phyloP scores from a whole-genome alignment of 1,140 invertebrate genomes.

The Drosophila willistoni region DNA sequence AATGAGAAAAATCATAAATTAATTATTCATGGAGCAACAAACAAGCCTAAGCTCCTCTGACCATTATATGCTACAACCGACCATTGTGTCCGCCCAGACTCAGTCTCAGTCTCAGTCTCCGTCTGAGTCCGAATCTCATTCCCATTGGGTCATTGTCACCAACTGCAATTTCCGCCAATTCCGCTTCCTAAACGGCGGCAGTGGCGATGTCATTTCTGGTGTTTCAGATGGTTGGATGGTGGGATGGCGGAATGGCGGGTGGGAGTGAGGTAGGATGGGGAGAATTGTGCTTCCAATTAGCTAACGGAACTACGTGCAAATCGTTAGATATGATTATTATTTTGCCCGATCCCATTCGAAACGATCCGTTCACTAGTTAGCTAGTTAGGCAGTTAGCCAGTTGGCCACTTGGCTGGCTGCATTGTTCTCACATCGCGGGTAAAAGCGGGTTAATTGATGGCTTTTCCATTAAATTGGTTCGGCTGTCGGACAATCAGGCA shows the following conservation, averaged over 20 bases:
- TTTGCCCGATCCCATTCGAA: constrained; percentile 8
- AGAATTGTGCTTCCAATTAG: constrained; percentile 61
- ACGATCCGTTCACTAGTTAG: constrained; percentile 4
- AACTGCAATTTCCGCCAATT: constrained; percentile 44
- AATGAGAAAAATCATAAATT: constrained; percentile 78
- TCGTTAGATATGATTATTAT: constrained; percentile 45
- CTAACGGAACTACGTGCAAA: constrained; percentile 81
- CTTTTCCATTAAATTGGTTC: constrained; percentile 80
- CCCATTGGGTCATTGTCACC: constrained; percentile 43
- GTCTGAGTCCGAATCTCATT: not conserved
- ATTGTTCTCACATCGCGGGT: constrained; percentile 15
- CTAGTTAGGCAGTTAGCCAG: not conserved
- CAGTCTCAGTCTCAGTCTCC: no score
- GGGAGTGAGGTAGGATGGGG: constrained; percentile 5
- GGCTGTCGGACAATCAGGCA: constrained; percentile 62
- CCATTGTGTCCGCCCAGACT: not conserved
- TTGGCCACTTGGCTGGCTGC: constrained; percentile 3
- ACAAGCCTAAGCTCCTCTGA: constrained; percentile 23
- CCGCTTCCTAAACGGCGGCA: constrained; percentile 10
- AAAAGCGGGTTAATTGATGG: constrained; percentile 81
- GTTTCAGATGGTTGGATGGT: no score
- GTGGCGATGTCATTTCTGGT: constrained; percentile 16
- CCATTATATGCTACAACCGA: constrained; percentile 27
- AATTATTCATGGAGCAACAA: constrained; percentile 68
- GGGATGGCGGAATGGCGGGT: not conserved